Base-by-base conservation (phyloP, 2,888 invertebrate species). In the Drosophila greeni region DNA sequence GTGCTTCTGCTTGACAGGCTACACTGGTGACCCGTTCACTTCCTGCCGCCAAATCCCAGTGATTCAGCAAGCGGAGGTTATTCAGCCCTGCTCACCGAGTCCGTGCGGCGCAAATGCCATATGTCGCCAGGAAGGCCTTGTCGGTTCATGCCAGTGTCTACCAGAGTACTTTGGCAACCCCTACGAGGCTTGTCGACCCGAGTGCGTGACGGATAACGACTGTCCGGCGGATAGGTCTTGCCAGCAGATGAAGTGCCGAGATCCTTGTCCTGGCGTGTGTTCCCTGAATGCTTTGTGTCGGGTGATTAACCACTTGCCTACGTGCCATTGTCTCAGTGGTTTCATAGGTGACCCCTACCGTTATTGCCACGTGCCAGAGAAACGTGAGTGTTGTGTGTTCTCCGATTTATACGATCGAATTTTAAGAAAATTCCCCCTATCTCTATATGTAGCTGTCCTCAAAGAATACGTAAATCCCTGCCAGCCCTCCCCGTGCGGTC, bases 241-340 rank as follows among this genome's bases (percentile, higher is more conserved):
- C 82, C 90, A 93, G 5, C 91, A 92, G 73, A 92, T 93, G 72
- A 94, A 94, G 88, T 95, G 95, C 86, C 90, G 91, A 83, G 93
- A 95, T 89, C 95, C 95, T 18, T 95, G 95, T 78, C 93, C 93
- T 7, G 94, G 94, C 70, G 92, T 93, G 16, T 95, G 95, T 85
- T 94, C 94, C 3, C 90, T 92, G 61, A 93, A 94, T 79, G 93
- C 95, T 5, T 86, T 91, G 49, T 95, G 95, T 85, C 92, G 92
- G 87, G 93, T 93, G 8, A 90, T 93, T 5, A 93, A 93, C 82
- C 93, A 94, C 88, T 85, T 94, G 75, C 92, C 93, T 60, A 90
- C 91, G 36, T 93, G 95, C 81, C 92, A 91, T 60, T 95, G 95
- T 85, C 88, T 91, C 12, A 87, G 89, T 55, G 93, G 93, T 29